phyloP scores from a whole-genome alignment of 2,888 invertebrate species.

The Cryptosula pallasiana region DNA sequence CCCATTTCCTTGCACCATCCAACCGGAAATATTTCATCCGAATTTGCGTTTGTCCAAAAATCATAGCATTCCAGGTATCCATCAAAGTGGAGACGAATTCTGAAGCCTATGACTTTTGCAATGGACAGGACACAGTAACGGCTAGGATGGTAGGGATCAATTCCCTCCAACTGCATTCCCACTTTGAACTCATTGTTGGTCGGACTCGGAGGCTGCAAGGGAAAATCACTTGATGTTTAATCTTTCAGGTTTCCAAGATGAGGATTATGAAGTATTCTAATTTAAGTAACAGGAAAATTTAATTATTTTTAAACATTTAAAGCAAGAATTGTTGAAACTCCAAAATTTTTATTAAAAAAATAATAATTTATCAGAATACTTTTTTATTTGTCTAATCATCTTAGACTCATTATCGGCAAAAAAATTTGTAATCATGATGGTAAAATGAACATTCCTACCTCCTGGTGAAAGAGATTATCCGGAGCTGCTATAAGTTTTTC shows the following conservation, averaged over 20 bases:
- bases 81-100: constrained; percentile 83
- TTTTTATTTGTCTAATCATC: no score
- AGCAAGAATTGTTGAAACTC: no score
- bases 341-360: no score
- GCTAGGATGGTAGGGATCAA: constrained; percentile 85
- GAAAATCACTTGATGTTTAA: no score
- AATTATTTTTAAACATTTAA: no score
- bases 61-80: constrained; percentile 84
- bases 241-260: no score
- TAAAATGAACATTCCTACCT: neutral
- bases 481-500: constrained; percentile 9
- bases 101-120: constrained; percentile 68
- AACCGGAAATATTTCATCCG: constrained; percentile 82
- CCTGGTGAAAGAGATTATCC: neutral
- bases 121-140: constrained; percentile 83
- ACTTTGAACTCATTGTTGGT: constrained; percentile 65
- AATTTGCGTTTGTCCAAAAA: constrained; percentile 89
- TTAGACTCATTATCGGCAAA: no score
- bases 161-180: constrained; percentile 86
- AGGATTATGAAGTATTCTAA: no score
- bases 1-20: constrained; percentile 88
- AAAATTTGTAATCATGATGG: no score
- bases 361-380: no score
- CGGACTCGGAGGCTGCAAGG: constrained; percentile 64
- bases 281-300: no score